These are phyloP conservation scores for Leucophenga maculata DNA, from an alignment of 2,888 invertebrate genomes.

Conservation along the genomic window DNA sequence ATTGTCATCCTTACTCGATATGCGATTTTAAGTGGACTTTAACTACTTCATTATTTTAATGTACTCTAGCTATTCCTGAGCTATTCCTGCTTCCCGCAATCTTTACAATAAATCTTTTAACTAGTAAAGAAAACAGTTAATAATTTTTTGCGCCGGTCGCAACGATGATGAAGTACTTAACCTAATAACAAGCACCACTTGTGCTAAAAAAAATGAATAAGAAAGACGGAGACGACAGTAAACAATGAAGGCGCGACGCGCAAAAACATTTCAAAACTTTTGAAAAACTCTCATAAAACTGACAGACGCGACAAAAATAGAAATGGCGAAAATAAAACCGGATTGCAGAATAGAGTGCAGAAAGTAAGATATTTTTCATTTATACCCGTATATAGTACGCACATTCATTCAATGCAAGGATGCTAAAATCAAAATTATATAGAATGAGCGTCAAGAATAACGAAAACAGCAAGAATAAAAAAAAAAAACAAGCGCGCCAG, in stretches of 20 bases:
- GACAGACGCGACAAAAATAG: constrained; percentile 48
- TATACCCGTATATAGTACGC: constrained; percentile 27
- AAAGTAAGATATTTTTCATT: neutral
- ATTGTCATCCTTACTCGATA: neutral
- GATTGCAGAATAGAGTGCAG: too few relatives aligned
- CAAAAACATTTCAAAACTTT: constrained; percentile 45
- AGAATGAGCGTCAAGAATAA: constrained; percentile 18
- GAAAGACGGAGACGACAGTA: neutral
- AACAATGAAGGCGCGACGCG: neutral
- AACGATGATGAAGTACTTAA: constrained; percentile 53
- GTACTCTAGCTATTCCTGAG: neutral
- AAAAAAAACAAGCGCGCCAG: constrained; percentile 35
- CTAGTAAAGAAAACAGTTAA: constrained; percentile 51
- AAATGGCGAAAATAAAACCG: constrained; percentile 33
- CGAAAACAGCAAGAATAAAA: neutral
- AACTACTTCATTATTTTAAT: constrained; percentile 6
- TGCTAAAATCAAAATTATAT: constrained; percentile 29
- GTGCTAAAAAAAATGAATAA: constrained; percentile 32
- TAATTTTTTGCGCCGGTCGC: neutral
- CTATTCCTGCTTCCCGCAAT: neutral
- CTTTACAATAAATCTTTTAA: constrained; percentile 51
- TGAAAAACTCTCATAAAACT: constrained; percentile 63
- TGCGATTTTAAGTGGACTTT: neutral
- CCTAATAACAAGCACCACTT: constrained; percentile 52
- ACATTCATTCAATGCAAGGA: neutral